phyloP scores from a whole-genome alignment of 2,113 vertebrate species.

The Trogon surrucura region DNA sequence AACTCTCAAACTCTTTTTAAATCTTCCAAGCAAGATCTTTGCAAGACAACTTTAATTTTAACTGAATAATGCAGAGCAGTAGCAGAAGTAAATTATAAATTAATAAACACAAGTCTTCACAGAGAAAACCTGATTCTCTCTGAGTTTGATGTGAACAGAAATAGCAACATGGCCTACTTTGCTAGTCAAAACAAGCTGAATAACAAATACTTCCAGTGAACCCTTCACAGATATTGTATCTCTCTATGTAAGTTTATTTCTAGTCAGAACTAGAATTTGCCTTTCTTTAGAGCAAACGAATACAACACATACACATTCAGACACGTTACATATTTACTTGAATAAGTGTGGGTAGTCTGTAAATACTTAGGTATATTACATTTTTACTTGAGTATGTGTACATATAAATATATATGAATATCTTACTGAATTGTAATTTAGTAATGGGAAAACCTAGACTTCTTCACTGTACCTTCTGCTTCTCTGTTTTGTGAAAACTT shows the following conservation, averaged over 20 bases:
- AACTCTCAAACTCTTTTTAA: background rate
- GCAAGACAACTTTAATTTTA: background rate
- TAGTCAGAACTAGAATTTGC: background rate
- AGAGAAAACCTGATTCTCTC: background rate
- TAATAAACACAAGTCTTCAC: constrained; percentile 1
- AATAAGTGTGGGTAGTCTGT: background rate
- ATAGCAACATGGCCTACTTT: constrained; percentile 26
- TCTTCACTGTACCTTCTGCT: background rate
- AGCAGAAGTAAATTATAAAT: constrained; percentile 28
- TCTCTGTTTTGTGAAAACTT: background rate
- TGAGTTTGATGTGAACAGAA: background rate
- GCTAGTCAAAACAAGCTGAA: background rate
- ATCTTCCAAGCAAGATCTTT: background rate
- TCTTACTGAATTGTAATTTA: background rate
- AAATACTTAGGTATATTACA: background rate
- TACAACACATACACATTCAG: background rate
- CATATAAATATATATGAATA: background rate
- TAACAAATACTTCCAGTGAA: background rate
- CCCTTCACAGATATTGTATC: background rate
- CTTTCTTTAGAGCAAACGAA: background rate
- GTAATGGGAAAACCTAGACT: background rate
- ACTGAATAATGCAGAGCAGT: background rate
- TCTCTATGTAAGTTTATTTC: background rate
- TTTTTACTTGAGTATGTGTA: background rate
- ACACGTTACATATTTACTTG: background rate